Percentiles rank a stretch among this genome's conserved stretches.
These are phyloP conservation scores for Drosophila quinaria DNA, from an alignment of 2,888 invertebrate species.

Conservation along the genomic window DNA sequence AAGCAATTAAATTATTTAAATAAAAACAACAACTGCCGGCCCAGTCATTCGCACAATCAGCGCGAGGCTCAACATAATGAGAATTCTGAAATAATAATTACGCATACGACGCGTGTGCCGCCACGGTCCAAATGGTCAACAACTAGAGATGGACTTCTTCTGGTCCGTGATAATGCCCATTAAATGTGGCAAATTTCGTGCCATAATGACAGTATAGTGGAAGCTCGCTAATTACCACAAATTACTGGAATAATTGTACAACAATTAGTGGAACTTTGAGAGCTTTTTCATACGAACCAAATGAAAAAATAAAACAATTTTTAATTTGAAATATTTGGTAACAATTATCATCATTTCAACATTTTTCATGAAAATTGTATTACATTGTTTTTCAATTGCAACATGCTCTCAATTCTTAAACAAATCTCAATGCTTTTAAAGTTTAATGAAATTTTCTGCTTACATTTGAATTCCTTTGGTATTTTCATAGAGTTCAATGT, in stretches of 20 bases:
- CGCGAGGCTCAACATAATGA: constrained; percentile 66
- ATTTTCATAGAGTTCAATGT: not conserved
- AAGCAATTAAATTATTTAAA: constrained; percentile 81
- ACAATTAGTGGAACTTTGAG: not conserved
- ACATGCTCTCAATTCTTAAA: not conserved
- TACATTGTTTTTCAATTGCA: too few relatives aligned
- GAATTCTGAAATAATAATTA: constrained; percentile 76
- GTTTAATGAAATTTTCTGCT: not conserved
- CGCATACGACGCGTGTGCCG: constrained; percentile 46
- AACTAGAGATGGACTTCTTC: constrained; percentile 45
- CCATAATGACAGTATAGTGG: not conserved
- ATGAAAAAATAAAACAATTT: not conserved
- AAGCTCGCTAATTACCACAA: constrained; percentile 8
- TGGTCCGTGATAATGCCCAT: not conserved
- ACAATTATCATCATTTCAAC: not conserved
- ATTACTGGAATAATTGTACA: constrained; percentile 6
- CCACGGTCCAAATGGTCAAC: not conserved
- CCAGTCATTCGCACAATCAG: constrained; percentile 47
- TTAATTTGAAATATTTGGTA: not conserved
- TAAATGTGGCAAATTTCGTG: constrained; percentile 6
- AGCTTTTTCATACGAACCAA: not conserved
- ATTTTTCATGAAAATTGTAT: too few relatives aligned
- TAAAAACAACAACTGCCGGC: constrained; percentile 73
- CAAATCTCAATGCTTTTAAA: not conserved
- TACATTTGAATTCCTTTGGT: not conserved